Evolutionary conservation across 1,140 invertebrate species (phyloP), one percentile per base, ranked within the genome.

Genomic region (Melitaea cinxia): DNA sequence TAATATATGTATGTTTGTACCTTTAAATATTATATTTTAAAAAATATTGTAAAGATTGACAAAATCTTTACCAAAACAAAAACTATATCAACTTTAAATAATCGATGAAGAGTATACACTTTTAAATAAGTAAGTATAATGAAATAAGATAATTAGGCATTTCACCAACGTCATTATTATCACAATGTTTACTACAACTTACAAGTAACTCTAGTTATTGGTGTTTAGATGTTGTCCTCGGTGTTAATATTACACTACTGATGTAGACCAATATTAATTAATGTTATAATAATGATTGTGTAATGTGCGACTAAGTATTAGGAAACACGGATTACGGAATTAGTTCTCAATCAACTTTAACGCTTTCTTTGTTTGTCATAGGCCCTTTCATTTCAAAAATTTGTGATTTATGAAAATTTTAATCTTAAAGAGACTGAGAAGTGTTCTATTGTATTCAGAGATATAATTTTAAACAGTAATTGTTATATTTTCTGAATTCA

Each of bases 401-500:
- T 47, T 39, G 35, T 52, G 28, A 53, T 26, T 55, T 9, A 21
- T 47, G 19, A 14, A 47, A 80, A 80, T 78, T 80, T 82, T 77
- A 82, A 87, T 80, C 84, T 77, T 83, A 88, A 42, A 82, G 85
- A 89, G 87, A 89, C 87, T 89, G 87, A 89, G 57, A 77, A 78
- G 85, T 89, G 87, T 89, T 89, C 87, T 82, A 87, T 84, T 84
- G 65, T 80, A 77, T 77, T 80, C 76, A 75, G 69, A 68, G 56
- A 71, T 71, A 57, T 75, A 47, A 59, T 68, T 72, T 60, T 65
- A 68, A 65, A 45, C 26, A 65, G 17, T 54, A 52, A 72, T 74
- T 76, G 47, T 72, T 69, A 71, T 72, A 65, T 65, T 61, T 67
- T 72, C 23, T 67, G 66, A 69, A 61, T 62, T 64, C 55, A 59